A percentile compares a stretch with the other conserved stretches of the same genome.
phyloP scores from a whole-genome alignment of 2,888 invertebrate genomes.

The Cerceris rybyensis region DNA sequence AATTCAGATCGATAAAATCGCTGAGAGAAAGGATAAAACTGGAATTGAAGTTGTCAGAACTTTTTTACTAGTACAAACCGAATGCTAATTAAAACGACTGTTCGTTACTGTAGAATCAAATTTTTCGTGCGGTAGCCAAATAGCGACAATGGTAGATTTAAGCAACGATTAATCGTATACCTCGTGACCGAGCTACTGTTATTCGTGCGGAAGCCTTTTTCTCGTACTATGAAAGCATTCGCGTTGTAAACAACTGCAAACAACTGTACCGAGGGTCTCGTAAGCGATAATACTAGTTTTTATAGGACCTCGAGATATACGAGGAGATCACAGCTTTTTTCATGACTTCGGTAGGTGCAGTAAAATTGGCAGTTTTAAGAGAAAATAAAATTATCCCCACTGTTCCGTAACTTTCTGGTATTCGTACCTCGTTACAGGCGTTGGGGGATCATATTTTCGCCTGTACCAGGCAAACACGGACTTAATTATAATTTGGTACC shows the following conservation, averaged over 20 bases:
- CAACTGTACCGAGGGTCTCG: not conserved
- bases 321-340: slow-evolving; percentile 11
- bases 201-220: not conserved
- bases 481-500: too few species aligned
- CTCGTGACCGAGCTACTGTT: not conserved
- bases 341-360: slow-evolving; percentile 2
- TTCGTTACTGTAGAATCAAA: not conserved
- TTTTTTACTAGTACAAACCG: not conserved
- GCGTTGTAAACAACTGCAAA: not conserved
- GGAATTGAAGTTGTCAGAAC: not conserved
- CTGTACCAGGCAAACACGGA: too few species aligned
- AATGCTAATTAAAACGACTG: not conserved
- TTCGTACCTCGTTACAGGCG: not conserved
- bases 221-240: not conserved
- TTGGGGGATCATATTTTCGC: too few species aligned
- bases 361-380: slow-evolving; percentile 24
- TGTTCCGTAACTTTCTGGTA: not conserved
- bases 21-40: not conserved
- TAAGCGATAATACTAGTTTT: not conserved
- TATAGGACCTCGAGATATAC: not conserved
- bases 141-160: too few species aligned
- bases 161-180: not conserved
- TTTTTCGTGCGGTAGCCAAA: not conserved
- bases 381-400: not conserved
- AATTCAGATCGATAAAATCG: not conserved